Percentiles rank a stretch among this genome's conserved stretches.
These are phyloP conservation scores for Euura saliciscinereae DNA, from an alignment of 1,140 invertebrate species.

Conservation along the genomic window DNA sequence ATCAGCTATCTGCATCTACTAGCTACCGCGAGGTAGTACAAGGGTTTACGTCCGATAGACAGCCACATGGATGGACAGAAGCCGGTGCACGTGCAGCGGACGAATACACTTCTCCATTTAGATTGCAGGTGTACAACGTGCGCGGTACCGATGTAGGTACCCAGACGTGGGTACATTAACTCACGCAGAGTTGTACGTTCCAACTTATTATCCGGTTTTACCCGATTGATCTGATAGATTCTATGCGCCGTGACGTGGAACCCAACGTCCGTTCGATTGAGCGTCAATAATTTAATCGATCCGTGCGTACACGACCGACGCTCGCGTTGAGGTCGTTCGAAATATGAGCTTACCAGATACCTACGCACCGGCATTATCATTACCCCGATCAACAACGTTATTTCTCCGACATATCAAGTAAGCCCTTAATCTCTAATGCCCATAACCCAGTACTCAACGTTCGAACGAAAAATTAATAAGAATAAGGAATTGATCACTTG, in stretches of 20 bases:
- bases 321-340: neutral
- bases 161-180: neutral
- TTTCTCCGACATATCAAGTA: too few relatives aligned
- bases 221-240: neutral
- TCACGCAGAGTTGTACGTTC: neutral
- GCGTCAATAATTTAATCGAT: conserved; percentile 2
- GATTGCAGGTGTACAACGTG: conserved; percentile 2
- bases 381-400: neutral
- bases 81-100: neutral
- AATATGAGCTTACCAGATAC: neutral
- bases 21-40: neutral
- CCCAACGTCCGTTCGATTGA: neutral
- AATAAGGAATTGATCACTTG: too few relatives aligned
- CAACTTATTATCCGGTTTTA: conserved; percentile 5
- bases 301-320: neutral
- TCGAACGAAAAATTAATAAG: too few relatives aligned
- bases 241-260: neutral
- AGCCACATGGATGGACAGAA: neutral
- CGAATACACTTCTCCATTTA: neutral
- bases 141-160: neutral
- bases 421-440: too few relatives aligned
- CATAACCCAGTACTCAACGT: too few relatives aligned
- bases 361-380: neutral
- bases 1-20: neutral
- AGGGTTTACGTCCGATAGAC: neutral